Evolutionary conservation across 30 jellyfish, hydroid and myxozoan species (phyloP).

Genomic region (Hydractinia symbiolongicarpus): DNA sequence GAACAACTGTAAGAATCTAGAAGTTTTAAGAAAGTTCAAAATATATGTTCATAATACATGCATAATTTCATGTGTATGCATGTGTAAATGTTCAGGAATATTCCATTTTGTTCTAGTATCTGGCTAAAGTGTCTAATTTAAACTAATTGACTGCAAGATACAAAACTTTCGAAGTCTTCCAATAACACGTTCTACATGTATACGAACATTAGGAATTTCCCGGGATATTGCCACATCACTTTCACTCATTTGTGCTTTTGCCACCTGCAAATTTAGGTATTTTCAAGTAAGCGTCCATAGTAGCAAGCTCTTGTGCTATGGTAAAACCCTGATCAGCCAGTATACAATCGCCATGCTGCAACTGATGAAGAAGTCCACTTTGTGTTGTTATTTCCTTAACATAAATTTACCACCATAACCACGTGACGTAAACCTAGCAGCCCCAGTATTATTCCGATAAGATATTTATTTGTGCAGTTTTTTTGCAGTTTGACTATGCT

Average conservation of each 20-base stretch:
- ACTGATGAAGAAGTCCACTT: slow-evolving; percentile 40
- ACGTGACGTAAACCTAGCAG: slow-evolving; percentile 34
- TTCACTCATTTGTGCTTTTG: slow-evolving; percentile 13
- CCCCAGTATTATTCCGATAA: slow-evolving; percentile 10
- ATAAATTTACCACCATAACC: slow-evolving; percentile 53
- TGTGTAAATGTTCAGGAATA: too few relatives aligned
- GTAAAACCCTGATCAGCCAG: slow-evolving; percentile 36
- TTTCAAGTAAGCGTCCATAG: neutral
- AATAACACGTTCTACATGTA: slow-evolving; percentile 37
- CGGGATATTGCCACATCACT: slow-evolving; percentile 11
- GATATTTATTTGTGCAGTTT: neutral
- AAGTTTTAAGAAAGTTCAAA: too few relatives aligned
- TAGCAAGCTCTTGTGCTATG: neutral
- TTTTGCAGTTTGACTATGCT: neutral
- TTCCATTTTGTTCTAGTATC: too few relatives aligned
- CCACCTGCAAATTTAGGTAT: slow-evolving; percentile 21
- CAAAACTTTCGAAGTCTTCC: slow-evolving; percentile 12
- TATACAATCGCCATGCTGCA: slow-evolving; percentile 42
- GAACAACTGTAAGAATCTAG: too few relatives aligned
- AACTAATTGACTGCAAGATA: slow-evolving; percentile 27
- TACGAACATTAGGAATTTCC: slow-evolving; percentile 14
- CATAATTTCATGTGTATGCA: too few relatives aligned
- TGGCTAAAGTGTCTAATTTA: slow-evolving; percentile 5
- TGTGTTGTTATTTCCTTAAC: slow-evolving; percentile 36
- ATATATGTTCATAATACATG: too few relatives aligned